Evolutionary conservation across 2,113 vertebrate species (phyloP).

Genomic region (Promerops cafer): DNA sequence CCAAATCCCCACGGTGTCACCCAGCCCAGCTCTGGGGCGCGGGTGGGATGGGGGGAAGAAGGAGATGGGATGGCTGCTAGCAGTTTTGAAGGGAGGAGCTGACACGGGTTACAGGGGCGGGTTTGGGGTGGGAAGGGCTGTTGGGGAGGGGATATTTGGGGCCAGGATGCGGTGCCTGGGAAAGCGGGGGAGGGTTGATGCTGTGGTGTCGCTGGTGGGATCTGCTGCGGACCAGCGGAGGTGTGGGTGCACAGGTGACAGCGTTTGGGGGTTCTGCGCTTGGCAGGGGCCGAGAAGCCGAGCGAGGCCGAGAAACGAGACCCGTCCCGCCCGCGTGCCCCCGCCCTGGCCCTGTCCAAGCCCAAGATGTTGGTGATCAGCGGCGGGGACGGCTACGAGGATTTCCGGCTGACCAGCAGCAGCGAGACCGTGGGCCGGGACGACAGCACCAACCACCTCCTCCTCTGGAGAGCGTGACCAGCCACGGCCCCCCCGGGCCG

Average conservation of each 20-base stretch:
- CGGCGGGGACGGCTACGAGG: conserved; percentile 93
- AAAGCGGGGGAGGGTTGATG: accelerated
- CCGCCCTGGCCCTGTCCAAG: conserved; percentile 71
- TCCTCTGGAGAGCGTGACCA: conserved; percentile 91
- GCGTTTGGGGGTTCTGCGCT: accelerated
- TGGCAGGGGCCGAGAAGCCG: conserved; percentile 64
- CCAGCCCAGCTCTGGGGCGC: too few relatives aligned
- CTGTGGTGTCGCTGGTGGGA: background rate
- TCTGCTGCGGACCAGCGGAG: accelerated
- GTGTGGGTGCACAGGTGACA: accelerated
- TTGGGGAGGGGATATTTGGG: background rate
- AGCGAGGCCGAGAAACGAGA: conserved; percentile 77
- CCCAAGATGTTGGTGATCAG: conserved; percentile 93
- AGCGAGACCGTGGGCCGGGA: conserved; percentile 94
- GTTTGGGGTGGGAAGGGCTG: accelerated
- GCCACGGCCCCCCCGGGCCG: background rate
- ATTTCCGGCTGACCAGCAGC: conserved; percentile 91
- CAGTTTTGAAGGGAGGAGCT: background rate
- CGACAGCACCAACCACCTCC: conserved; percentile 96
- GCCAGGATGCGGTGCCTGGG: background rate
- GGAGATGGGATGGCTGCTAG: too few relatives aligned
- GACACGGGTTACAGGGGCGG: accelerated
- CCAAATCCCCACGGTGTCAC: background rate
- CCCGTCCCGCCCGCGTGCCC: conserved; percentile 72
- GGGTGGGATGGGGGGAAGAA: background rate